phyloP scores from a whole-genome alignment of 2,113 vertebrate genomes.

The Heterotis niloticus region DNA sequence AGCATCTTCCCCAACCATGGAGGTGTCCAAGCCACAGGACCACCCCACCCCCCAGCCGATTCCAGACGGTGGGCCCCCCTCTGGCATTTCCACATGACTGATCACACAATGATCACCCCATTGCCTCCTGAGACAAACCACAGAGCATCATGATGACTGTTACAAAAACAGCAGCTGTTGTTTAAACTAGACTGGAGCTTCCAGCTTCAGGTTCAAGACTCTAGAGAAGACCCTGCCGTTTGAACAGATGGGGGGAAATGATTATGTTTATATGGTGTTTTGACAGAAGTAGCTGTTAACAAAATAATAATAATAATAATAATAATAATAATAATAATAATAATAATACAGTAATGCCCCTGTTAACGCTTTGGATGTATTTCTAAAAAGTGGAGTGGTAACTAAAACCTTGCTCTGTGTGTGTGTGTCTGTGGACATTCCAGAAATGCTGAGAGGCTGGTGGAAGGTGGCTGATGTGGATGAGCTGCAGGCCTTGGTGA shows the following conservation, averaged over 20 bases:
- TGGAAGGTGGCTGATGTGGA: conserved; percentile 92
- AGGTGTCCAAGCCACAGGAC: conserved; percentile 85
- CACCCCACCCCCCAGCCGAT: conserved; percentile 79
- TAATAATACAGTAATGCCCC: too few relatives aligned
- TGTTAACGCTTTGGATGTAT: too few relatives aligned
- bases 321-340: too few relatives aligned
- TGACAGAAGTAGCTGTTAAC: too few relatives aligned
- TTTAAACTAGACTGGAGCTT: too few relatives aligned
- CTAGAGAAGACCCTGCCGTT: too few relatives aligned
- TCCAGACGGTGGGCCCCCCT: conserved; percentile 76
- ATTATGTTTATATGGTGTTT: too few relatives aligned
- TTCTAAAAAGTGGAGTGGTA: too few relatives aligned
- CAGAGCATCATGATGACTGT: neutral
- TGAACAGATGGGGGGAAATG: too few relatives aligned
- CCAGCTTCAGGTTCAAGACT: too few relatives aligned
- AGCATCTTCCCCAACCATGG: conserved; percentile 66
- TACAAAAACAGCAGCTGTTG: too few relatives aligned
- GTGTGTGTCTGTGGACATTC: neutral
- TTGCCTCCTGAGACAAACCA: neutral
- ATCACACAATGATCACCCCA: neutral
- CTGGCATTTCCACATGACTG: neutral
- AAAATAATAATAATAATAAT: too few relatives aligned
- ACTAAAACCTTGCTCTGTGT: neutral
- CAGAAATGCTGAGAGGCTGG: conserved; percentile 93
- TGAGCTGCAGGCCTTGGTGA: conserved; percentile 80